phyloP scores from a whole-genome alignment of 1,140 invertebrate genomes.

The Anastrepha ludens region DNA sequence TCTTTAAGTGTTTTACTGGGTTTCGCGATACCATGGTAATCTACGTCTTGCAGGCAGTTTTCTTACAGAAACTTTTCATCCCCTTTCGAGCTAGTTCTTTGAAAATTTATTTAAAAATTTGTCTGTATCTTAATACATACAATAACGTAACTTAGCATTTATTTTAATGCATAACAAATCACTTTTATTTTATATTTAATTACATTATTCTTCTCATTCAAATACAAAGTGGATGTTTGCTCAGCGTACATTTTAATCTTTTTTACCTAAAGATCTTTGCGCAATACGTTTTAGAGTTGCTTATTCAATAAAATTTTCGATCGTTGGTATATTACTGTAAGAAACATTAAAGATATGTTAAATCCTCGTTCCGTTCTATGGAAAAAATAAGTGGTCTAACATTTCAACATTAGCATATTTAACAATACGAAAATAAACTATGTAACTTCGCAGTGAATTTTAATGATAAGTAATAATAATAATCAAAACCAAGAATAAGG shows the following conservation, averaged over 20 bases:
- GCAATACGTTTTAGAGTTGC: not conserved
- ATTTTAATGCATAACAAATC: constrained; percentile 20
- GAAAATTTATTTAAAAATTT: no score
- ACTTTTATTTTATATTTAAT: constrained; percentile 6
- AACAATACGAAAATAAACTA: constrained; percentile 34
- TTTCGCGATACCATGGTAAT: no score
- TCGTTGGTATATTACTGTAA: not conserved
- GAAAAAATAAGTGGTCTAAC: not conserved
- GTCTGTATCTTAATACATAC: no score
- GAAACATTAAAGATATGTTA: not conserved
- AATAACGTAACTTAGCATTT: no score
- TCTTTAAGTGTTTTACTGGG: no score
- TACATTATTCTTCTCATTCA: not conserved
- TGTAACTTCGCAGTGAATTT: not conserved
- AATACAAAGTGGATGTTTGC: not conserved
- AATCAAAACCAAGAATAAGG: not conserved
- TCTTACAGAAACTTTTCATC: no score
- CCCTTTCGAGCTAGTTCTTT: no score
- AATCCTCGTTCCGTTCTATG: not conserved
- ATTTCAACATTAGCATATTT: constrained; percentile 29
- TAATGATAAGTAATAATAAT: not conserved
- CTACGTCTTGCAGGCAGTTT: no score
- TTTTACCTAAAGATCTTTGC: not conserved
- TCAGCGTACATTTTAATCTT: not conserved
- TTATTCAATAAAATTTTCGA: no score